A percentile compares a stretch with the other conserved stretches of the same genome.
Evolutionary conservation across 1,140 invertebrate species (phyloP).

Genomic region (Zaprionus kolodkinae): DNA sequence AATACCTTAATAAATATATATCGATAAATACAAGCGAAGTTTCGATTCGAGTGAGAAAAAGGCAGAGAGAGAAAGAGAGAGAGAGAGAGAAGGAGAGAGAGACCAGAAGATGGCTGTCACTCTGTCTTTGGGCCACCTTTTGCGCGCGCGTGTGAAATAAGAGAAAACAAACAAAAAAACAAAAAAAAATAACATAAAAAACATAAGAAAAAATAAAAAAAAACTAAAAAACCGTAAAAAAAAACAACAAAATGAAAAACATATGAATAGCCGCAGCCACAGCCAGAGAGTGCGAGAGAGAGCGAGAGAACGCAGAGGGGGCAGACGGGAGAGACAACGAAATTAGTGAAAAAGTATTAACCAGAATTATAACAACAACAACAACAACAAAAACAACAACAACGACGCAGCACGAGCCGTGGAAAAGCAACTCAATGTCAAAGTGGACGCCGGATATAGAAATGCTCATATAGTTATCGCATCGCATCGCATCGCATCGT

Average conservation of each 20-base stretch:
- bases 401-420: slow-evolving; percentile 38
- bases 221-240: slow-evolving; percentile 8
- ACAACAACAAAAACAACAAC: slow-evolving; percentile 34
- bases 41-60: slow-evolving; percentile 38
- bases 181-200: background rate
- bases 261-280: slow-evolving; percentile 10
- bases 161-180: slow-evolving; percentile 27
- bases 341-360: slow-evolving; percentile 45
- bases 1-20: slow-evolving; percentile 30
- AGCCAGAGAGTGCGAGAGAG: background rate
- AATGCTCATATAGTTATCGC: slow-evolving; percentile 35
- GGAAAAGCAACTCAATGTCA: slow-evolving; percentile 78
- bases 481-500: slow-evolving; percentile 18
- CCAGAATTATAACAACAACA: slow-evolving; percentile 39
- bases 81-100: background rate
- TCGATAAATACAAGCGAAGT: background rate
- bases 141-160: slow-evolving; percentile 73
- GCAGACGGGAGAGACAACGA: slow-evolving; percentile 2
- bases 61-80: too few species aligned
- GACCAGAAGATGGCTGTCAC: slow-evolving; percentile 48
- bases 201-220: background rate
- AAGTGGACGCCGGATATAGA: slow-evolving; percentile 53
- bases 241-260: slow-evolving; percentile 14
- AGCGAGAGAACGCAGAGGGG: background rate
- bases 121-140: slow-evolving; percentile 65